Conservation (phyloP, 2,888 invertebrate genomes). For the Anaspis maculata region DNA sequence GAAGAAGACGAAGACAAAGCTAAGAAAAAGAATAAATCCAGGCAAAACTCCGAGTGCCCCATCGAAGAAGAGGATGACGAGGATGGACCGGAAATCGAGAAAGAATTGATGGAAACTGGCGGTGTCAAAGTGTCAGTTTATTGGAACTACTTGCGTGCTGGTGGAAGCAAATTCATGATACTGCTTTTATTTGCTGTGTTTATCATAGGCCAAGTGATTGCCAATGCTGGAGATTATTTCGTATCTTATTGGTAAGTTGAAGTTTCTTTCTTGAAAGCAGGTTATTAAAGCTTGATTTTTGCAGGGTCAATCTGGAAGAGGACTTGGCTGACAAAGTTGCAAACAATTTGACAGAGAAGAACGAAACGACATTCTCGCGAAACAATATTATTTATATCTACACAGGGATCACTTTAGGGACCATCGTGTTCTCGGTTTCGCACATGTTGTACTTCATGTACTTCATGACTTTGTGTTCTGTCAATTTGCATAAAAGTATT, state of each 20-base stretch:
- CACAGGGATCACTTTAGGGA: conserved; percentile 40
- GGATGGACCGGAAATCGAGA: conserved; percentile 29
- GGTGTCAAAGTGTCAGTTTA: conserved; percentile 36
- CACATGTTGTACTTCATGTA: conserved; percentile 36
- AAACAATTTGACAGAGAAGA: conserved; percentile 15
- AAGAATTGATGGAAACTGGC: conserved; percentile 32
- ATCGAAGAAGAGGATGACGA: conserved; percentile 33
- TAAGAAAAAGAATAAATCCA: conserved; percentile 30
- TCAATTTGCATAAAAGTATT: conserved; percentile 33
- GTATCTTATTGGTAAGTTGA: conserved; percentile 55
- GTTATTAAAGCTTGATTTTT: conserved; percentile 10
- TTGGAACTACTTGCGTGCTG: conserved; percentile 45
- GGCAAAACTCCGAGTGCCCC: conserved; percentile 30
- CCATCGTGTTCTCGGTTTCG: conserved; percentile 35
- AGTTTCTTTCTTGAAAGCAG: no score
- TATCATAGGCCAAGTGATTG: conserved; percentile 50
- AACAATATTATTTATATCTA: conserved; percentile 42
- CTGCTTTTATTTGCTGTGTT: conserved; percentile 43
- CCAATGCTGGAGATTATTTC: conserved; percentile 61
- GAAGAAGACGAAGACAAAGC: conserved; percentile 32
- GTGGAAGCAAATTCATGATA: conserved; percentile 44
- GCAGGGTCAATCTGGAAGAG: conserved; percentile 36
- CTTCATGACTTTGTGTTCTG: conserved; percentile 32
- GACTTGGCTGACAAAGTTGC: conserved; percentile 21
- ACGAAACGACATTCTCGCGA: conserved; percentile 22